Evolutionary conservation across 2,797 vertebrate genomes (phyloP).

Genomic region (Allobates femoralis): DNA sequence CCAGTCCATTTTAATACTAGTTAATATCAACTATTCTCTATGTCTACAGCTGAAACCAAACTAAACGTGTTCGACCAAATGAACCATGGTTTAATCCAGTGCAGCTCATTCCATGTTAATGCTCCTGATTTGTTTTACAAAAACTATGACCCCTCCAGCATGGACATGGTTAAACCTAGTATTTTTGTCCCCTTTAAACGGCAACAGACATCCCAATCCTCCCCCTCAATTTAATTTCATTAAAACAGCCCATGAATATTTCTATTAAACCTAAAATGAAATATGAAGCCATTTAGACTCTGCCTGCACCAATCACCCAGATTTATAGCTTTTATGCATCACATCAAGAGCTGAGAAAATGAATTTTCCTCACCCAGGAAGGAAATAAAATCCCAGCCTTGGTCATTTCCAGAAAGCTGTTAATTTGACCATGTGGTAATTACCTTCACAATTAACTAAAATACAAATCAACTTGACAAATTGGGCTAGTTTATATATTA

Average conservation of each 20-base stretch:
- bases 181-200: slow-evolving; percentile 72
- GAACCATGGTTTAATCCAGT: not conserved
- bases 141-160: not conserved
- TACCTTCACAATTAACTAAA: slow-evolving; percentile 99
- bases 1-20: no score
- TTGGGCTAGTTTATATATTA: slow-evolving; percentile 96
- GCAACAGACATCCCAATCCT: slow-evolving; percentile 71
- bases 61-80: not conserved
- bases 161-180: slow-evolving; percentile 27
- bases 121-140: not conserved
- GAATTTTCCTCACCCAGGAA: slow-evolving; percentile 92
- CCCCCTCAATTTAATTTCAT: slow-evolving; percentile 96
- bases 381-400: slow-evolving; percentile 87
- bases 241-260: slow-evolving; percentile 98
- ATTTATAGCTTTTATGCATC: slow-evolving; percentile 99
- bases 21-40: no score
- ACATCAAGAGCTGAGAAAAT: slow-evolving; percentile 92
- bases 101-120: not conserved
- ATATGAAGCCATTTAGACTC: slow-evolving; percentile 99
- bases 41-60: not conserved
- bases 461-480: slow-evolving; percentile 99
- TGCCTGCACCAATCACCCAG: slow-evolving; percentile 94
- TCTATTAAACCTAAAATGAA: slow-evolving; percentile 98
- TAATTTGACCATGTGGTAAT: slow-evolving; percentile 94
- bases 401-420: slow-evolving; percentile 95